Base-by-base conservation (phyloP, 2,888 invertebrate genomes). In the Loripinus fragilis region DNA sequence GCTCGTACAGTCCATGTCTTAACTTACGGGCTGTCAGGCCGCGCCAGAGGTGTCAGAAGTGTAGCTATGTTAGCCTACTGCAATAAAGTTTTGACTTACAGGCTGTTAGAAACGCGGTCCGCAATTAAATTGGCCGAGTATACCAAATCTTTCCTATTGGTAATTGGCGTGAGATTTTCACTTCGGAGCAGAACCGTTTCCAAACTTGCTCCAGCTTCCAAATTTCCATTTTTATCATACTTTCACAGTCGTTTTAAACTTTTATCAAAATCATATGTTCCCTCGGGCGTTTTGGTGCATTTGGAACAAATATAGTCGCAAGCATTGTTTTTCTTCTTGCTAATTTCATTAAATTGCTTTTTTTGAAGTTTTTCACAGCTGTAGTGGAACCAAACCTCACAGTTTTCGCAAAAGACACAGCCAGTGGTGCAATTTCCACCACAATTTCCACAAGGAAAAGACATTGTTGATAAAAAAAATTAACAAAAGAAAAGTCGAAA, bases 231-330 rank as follows among this genome's bases (percentile, higher is more conserved):
- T 5, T 55, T 3, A 28, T 8, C 28, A 55, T 55, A 55, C 5
- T 55, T 55, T 55, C 28, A 2, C 7, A 55, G 28, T 7, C 55
- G 23, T 55, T 55, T 25, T 28, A 55, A 28, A 55, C 10, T 12
- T 55, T 55, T 55, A 28, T 55, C 55, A 28, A 55, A 55, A 25
- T 55, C 55, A 28, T 12, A 55, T 25, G 23, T 55, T 20, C 55
- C 55, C 17, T 25, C 55, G 23, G 28, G 25, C 23, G 23, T 25
- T 55, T 55, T 55, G 55, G n/a, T n/a, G n/a, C n/a, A n/a, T n/a
- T n/a, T n/a, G n/a, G n/a, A 25, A 25, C 55, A 55, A 17, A 55
- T 25, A 28, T 25, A 55, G 55, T 55, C 55, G 17, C 5, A 23
- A 25, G 28, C 23, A 25, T 8, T 25, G 28, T 55, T 55, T 55